phyloP scores from a whole-genome alignment of 2,888 invertebrate species.

The Calameuta pallipes region DNA sequence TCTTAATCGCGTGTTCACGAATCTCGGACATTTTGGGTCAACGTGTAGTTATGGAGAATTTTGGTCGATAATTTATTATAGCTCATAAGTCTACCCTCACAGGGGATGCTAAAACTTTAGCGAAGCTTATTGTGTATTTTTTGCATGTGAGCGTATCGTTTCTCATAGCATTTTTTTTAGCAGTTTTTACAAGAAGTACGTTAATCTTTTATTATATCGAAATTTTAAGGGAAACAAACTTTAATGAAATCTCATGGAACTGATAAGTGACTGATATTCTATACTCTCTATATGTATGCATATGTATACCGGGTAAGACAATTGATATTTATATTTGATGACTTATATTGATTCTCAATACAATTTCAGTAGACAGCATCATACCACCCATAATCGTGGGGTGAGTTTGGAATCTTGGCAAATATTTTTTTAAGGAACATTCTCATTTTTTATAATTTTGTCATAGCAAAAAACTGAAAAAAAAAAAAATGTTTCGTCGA shows the following conservation, averaged over 20 bases:
- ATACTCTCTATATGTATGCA: background rate
- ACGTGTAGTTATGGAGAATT: background rate
- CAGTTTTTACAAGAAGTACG: background rate
- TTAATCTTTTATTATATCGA: background rate
- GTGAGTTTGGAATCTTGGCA: background rate
- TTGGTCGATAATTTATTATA: background rate
- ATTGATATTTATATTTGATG: background rate
- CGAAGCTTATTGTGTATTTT: background rate
- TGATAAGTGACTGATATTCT: background rate
- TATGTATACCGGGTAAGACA: background rate
- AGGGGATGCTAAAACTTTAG: background rate
- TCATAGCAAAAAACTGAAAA: background rate
- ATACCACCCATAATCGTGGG: background rate
- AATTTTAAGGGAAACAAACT: background rate
- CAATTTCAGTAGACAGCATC: background rate
- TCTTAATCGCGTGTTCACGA: conserved; percentile 16
- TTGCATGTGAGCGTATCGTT: background rate
- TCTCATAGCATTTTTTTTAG: background rate
- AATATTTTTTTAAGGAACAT: background rate
- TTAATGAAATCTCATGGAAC: background rate
- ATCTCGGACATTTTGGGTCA: background rate
- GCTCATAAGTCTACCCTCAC: background rate
- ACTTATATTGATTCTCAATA: background rate
- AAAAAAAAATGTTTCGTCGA: no score
- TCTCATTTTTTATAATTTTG: background rate